Evolutionary conservation across 1,140 invertebrate genomes (phyloP), one percentile per base, ranked within the genome.

Genomic region (Pachyrhynchus sulphureomaculatus): DNA sequence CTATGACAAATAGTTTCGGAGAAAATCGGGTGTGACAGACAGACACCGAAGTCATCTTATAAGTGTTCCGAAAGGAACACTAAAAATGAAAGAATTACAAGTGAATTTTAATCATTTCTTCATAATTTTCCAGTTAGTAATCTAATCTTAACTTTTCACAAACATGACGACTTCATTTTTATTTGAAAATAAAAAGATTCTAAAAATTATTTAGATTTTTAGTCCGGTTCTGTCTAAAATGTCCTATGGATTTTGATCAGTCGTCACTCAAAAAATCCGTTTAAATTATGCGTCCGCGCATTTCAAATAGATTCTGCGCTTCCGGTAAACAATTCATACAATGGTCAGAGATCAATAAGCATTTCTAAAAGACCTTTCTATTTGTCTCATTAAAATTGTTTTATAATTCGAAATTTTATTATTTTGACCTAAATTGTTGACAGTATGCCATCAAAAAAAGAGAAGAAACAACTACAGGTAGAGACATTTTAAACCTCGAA

Each of bases 371-470:
- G 17, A 18, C n/a, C 13, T 18, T 39, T 13, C 17, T 39, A 13
- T 39, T 13, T 18, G 3, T 39, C 17, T 39, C n/a, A 8, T 5
- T 39, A 17, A 17, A 6, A 39, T 17, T n/a, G 17, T 5, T 39
- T 39, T 17, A 39, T 6, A 18, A 39, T 39, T 29, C 12, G n/a
- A 29, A 10, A 39, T 39, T 18, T 39, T 17, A 39, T n/a, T n/a
- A 2, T 17, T 4, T 4, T 29, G 26, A 29, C 26, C 8, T 10
- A 10, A 9, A 29, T 2, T 29, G 8, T 48, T 48, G n/a, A 48
- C 44, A 58, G 2, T 26, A 59, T 59, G 56, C 33, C 47, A 9
- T 32, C 56, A 1, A 59, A 59, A 42, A 47, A 59, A 39, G 44
- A 36, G 20, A 49, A 26, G 13, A 37, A 57, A 47, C 54, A 57